These are phyloP conservation scores for Drosophila saltans DNA, from an alignment of 1,140 invertebrate species.

Conservation along the genomic window DNA sequence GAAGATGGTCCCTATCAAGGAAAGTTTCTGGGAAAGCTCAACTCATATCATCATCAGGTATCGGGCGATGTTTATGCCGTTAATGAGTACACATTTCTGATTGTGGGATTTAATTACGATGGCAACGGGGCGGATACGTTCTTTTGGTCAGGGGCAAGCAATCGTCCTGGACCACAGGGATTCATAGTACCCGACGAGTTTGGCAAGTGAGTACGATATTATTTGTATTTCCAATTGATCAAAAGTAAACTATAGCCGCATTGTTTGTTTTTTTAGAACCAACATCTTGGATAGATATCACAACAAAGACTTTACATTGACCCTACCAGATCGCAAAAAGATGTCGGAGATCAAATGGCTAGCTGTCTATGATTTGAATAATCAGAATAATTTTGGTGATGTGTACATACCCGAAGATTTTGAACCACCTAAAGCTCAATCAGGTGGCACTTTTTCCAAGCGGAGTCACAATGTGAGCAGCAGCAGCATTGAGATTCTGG, in stretches of 20 bases:
- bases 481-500: conserved; percentile 89
- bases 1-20: conserved; percentile 90
- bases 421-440: conserved; percentile 91
- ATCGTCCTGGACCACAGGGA: conserved; percentile 93
- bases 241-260: not conserved
- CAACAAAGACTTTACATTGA: conserved; percentile 93
- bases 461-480: conserved; percentile 88
- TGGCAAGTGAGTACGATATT: conserved; percentile 88
- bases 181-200: conserved; percentile 95
- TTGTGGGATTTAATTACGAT: conserved; percentile 95
- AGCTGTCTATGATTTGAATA: conserved; percentile 93
- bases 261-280: conserved; percentile 86
- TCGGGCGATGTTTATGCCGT: conserved; percentile 95
- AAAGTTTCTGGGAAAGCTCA: conserved; percentile 92
- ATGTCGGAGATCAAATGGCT: conserved; percentile 96
- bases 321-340: conserved; percentile 93
- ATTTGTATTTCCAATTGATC: no score
- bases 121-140: conserved; percentile 95
- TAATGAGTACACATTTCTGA: conserved; percentile 92
- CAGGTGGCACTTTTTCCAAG: conserved; percentile 88
- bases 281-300: conserved; percentile 93
- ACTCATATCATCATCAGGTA: conserved; percentile 95
- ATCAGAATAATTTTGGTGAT: conserved; percentile 94
- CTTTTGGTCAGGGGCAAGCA: conserved; percentile 95
- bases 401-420: conserved; percentile 96